Percentiles rank a stretch among this genome's conserved stretches.
phyloP scores from a whole-genome alignment of 2,113 vertebrate genomes.

The Shinisaurus crocodilurus region DNA sequence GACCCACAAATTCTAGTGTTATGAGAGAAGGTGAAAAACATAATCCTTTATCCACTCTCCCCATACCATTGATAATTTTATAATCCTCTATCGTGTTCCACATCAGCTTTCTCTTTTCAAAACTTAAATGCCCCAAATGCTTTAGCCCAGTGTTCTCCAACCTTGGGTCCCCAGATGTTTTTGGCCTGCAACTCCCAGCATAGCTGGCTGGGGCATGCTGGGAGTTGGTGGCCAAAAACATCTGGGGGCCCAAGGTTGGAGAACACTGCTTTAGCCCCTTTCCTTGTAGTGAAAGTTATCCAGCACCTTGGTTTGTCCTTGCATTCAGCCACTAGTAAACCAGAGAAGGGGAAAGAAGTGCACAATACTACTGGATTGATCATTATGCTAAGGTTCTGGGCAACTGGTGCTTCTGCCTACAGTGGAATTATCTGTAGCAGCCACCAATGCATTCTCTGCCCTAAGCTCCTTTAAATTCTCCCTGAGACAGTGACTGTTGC shows the following conservation, averaged over 20 bases:
- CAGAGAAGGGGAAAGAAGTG: background rate
- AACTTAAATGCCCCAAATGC: too few relatives aligned
- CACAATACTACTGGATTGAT: background rate
- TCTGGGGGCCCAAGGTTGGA: too few relatives aligned
- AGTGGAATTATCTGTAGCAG: background rate
- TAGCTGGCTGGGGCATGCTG: too few relatives aligned
- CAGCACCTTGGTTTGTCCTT: accelerated
- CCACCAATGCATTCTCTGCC: background rate
- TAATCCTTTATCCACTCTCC: background rate
- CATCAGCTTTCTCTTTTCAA: too few relatives aligned
- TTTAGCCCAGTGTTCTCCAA: too few relatives aligned
- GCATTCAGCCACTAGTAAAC: background rate
- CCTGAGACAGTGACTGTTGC: background rate
- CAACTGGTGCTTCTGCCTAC: background rate
- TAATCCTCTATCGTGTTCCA: background rate
- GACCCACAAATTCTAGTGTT: too few relatives aligned
- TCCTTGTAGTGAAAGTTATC: background rate
- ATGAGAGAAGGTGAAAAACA: background rate
- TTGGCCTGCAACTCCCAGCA: too few relatives aligned
- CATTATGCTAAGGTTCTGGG: too few relatives aligned
- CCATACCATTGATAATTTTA: background rate
- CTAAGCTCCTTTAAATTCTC: background rate
- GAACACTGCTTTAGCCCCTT: too few relatives aligned
- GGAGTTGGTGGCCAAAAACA: too few relatives aligned
- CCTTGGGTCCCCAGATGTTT: too few relatives aligned